These are phyloP conservation scores for Octopus bimaculoides DNA, from an alignment of 1,140 invertebrate species.

Conservation along the genomic window DNA sequence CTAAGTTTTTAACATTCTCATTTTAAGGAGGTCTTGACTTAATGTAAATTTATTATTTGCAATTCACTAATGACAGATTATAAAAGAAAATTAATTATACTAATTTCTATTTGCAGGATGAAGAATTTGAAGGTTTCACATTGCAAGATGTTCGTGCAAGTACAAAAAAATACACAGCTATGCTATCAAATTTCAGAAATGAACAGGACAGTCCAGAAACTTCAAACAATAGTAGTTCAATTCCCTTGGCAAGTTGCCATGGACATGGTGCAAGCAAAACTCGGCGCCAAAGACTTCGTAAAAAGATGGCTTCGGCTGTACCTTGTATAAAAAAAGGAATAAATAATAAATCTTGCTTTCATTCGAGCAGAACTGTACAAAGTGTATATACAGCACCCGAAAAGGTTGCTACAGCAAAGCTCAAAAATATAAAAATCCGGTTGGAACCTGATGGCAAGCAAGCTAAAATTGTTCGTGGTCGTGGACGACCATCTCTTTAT, in stretches of 20 bases:
- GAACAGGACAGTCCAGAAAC: constrained; percentile 4
- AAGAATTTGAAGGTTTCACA: constrained; percentile 56
- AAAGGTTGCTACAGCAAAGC: constrained; percentile 3
- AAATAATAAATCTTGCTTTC: constrained; percentile 19
- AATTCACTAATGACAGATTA: no score
- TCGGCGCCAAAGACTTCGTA: constrained; percentile 20
- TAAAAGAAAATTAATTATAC: no score
- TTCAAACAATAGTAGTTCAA: neutral
- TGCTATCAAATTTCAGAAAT: constrained; percentile 20
- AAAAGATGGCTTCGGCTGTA: constrained; percentile 29
- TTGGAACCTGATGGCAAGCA: constrained; percentile 15
- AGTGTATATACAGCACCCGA: neutral
- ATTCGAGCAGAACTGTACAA: neutral
- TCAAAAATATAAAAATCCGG: constrained; percentile 25
- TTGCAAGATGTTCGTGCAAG: constrained; percentile 37
- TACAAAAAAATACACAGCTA: constrained; percentile 29
- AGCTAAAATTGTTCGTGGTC: constrained; percentile 18
- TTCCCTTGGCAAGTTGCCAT: neutral
- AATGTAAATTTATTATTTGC: no score
- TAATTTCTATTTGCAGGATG: constrained; percentile 43
- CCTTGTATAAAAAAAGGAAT: constrained; percentile 29
- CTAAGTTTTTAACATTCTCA: no score
- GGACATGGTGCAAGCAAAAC: constrained; percentile 7
- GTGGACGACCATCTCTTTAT: constrained; percentile 15
- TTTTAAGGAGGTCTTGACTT: no score